Conservation (phyloP, 2,113 vertebrate species). For the Noturus placidus region DNA sequence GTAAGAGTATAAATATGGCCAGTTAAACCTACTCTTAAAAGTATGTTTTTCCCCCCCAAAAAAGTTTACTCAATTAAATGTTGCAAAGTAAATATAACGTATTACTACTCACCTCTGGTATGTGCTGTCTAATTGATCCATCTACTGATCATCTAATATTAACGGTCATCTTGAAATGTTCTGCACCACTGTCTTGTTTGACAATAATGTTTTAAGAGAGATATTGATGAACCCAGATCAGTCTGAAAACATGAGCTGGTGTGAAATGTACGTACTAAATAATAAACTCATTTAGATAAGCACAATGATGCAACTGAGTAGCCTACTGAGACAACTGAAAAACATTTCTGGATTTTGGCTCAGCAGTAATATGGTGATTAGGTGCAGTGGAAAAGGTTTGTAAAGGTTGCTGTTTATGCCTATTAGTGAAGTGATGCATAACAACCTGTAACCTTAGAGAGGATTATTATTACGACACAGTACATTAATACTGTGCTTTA, state of each 20-base stretch:
- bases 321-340: slow-evolving; percentile 24
- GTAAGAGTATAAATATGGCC: too few relatives aligned
- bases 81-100: too few relatives aligned
- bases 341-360: slow-evolving; percentile 44
- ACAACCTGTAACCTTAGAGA: slow-evolving; percentile 31
- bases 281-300: neutral
- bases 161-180: neutral
- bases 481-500: slow-evolving; percentile 15
- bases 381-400: slow-evolving; percentile 28
- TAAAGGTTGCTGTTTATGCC: slow-evolving; percentile 32
- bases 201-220: neutral
- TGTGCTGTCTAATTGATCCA: too few relatives aligned
- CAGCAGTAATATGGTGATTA: slow-evolving; percentile 26
- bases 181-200: neutral
- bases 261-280: slow-evolving; percentile 16
- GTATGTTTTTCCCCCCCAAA: too few relatives aligned
- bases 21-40: too few relatives aligned
- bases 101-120: too few relatives aligned
- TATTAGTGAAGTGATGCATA: slow-evolving; percentile 38
- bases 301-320: slow-evolving; percentile 2
- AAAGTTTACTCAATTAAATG: too few relatives aligned
- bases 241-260: neutral
- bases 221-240: neutral
- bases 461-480: slow-evolving; percentile 39
- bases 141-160: neutral